Conservation (phyloP, 2,797 vertebrate genomes). For the Notoglanidium macrostoma region DNA sequence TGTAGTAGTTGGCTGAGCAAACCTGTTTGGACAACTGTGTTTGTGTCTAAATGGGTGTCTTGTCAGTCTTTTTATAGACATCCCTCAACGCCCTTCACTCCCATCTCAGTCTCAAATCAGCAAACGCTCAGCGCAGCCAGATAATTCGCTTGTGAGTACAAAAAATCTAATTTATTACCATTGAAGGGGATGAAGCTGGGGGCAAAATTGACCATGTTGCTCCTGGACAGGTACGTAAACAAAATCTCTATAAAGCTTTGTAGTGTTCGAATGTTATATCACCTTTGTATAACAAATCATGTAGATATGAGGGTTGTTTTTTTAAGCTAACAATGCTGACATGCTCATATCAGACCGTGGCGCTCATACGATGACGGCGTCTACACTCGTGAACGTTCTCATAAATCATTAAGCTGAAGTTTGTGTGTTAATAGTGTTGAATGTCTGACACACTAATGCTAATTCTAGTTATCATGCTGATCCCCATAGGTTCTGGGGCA, state of each 20-base stretch:
- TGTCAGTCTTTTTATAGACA: background rate
- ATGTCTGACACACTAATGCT: background rate
- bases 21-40: background rate
- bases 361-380: background rate
- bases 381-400: background rate
- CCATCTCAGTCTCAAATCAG: background rate
- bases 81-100: background rate
- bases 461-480: background rate
- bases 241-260: background rate
- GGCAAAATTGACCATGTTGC: background rate
- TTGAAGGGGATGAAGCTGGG: background rate
- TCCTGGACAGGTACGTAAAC: background rate
- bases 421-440: background rate
- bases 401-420: background rate
- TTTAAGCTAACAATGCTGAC: background rate
- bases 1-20: background rate
- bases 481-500: background rate
- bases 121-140: background rate
- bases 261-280: background rate
- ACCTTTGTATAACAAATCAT: background rate
- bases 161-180: background rate
- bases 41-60: background rate
- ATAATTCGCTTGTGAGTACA: background rate
- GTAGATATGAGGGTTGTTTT: background rate
- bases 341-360: background rate